Evolutionary conservation across 2,113 vertebrate species (phyloP).

Genomic region (Podarcis muralis): DNA sequence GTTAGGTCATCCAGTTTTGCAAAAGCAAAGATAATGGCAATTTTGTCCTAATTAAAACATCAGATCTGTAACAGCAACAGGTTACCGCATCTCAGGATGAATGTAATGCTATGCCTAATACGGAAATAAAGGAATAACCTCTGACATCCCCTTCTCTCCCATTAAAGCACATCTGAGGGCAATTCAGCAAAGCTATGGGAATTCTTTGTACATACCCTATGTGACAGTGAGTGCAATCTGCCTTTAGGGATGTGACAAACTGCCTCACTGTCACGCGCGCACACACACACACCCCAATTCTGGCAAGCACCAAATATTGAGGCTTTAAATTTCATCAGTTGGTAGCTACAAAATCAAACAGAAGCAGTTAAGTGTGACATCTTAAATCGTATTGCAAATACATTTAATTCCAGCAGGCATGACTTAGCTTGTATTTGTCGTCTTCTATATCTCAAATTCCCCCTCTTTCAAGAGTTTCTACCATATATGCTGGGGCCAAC

Average conservation of each 20-base stretch:
- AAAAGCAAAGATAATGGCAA: accelerated
- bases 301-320: neutral
- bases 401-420: neutral
- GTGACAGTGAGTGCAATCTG: neutral
- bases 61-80: neutral
- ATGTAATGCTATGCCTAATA: neutral
- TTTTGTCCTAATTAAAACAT: neutral
- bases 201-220: neutral
- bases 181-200: neutral
- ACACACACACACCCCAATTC: no score
- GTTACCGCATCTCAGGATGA: accelerated
- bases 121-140: neutral
- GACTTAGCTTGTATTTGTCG: neutral
- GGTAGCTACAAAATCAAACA: neutral
- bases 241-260: neutral
- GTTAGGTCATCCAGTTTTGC: neutral
- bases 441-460: neutral
- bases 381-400: conserved; percentile 4
- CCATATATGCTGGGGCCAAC: neutral
- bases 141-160: neutral
- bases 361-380: neutral
- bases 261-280: neutral
- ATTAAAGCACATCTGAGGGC: neutral
- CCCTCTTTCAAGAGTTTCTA: neutral
- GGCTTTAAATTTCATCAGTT: conserved; percentile 7